Conservation (phyloP, 1,140 invertebrate genomes). For the Onthophagus taurus region DNA sequence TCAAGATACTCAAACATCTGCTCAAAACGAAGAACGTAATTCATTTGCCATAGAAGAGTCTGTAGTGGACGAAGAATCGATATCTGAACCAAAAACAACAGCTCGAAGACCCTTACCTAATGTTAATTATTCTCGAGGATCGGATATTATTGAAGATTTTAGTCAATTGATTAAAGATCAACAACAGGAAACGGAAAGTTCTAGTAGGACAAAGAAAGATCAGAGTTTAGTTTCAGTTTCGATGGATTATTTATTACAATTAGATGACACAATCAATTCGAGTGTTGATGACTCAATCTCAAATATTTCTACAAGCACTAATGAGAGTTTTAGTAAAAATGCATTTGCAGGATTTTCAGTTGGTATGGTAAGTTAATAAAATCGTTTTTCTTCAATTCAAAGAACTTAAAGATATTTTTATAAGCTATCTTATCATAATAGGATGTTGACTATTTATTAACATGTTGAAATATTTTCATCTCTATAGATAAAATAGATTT, state of each 20-base stretch:
- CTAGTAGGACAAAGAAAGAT: background rate
- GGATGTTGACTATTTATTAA: too few species aligned
- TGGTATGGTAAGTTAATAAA: constrained; percentile 27
- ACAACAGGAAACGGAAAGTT: too few species aligned
- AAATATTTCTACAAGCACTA: constrained; percentile 1
- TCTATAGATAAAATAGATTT: too few species aligned
- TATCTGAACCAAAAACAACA: too few species aligned
- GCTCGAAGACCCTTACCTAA: constrained; percentile 9
- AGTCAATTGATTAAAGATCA: background rate
- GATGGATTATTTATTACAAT: constrained; percentile 9
- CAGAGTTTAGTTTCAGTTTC: background rate
- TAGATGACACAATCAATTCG: constrained; percentile 5
- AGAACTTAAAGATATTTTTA: too few species aligned
- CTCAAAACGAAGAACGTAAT: background rate
- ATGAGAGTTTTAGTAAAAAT: constrained; percentile 4
- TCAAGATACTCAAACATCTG: constrained; percentile 19
- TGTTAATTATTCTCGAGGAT: constrained; percentile 30
- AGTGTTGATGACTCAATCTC: constrained; percentile 1
- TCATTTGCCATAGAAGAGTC: background rate
- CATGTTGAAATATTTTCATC: too few species aligned
- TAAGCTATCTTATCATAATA: too few species aligned
- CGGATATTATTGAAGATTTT: constrained; percentile 13
- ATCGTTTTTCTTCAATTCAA: too few species aligned
- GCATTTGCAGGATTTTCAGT: constrained; percentile 23
- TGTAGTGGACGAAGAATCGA: background rate